Percentiles rank a stretch among this genome's conserved stretches.
phyloP scores from a whole-genome alignment of 92 coral and sea anemone genomes.

The Micromussa lordhowensis region DNA sequence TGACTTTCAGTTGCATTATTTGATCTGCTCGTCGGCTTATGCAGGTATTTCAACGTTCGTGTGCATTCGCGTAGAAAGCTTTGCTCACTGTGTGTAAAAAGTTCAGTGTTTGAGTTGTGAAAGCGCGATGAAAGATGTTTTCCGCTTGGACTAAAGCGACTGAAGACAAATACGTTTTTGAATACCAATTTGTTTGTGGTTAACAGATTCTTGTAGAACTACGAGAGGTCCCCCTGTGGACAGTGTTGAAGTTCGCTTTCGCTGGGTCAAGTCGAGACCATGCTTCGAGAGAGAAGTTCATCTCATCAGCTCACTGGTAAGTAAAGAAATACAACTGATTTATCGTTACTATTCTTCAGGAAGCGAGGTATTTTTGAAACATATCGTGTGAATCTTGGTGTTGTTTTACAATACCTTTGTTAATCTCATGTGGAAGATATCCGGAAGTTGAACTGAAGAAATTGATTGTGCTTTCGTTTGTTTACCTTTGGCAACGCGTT shows the following conservation, averaged over 20 bases:
- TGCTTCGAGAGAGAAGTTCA: conserved; percentile 82
- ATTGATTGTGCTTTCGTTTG: conserved; percentile 29
- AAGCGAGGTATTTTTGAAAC: background rate
- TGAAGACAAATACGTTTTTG: background rate
- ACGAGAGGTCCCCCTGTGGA: conserved; percentile 8
- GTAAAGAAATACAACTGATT: conserved; percentile 19
- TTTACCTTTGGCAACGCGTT: conserved; percentile 50
- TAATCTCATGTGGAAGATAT: conserved; percentile 9
- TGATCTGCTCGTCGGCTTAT: conserved; percentile 76
- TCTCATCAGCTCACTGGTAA: conserved; percentile 90
- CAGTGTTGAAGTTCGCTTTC: conserved; percentile 74
- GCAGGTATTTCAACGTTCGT: conserved; percentile 29
- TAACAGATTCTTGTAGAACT: conserved; percentile 10
- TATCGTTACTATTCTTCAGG: background rate
- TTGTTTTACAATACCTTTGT: background rate
- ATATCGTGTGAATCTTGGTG: background rate
- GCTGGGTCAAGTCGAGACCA: conserved; percentile 88
- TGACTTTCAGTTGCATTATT: conserved; percentile 82
- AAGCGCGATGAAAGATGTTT: background rate
- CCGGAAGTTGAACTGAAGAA: conserved; percentile 42
- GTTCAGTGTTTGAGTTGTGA: background rate
- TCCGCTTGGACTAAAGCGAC: background rate
- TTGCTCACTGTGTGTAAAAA: background rate
- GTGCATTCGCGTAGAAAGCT: background rate
- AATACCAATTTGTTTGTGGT: background rate